These are phyloP conservation scores for Zaprionus nigranus DNA, from an alignment of 1,140 invertebrate genomes.

Conservation along the genomic window DNA sequence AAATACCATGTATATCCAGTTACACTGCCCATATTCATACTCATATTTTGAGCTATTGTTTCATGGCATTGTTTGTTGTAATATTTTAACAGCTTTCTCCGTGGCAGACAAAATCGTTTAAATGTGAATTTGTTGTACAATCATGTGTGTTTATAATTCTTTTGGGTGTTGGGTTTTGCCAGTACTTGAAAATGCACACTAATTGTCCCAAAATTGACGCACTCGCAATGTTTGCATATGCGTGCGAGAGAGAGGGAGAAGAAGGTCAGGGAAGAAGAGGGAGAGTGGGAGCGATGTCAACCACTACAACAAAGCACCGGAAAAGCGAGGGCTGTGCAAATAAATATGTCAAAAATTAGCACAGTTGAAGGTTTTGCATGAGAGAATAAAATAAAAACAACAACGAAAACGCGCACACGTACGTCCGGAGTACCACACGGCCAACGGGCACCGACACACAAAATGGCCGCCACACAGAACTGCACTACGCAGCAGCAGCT, in stretches of 20 bases:
- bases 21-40: neutral
- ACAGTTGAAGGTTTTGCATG: slow-evolving; percentile 53
- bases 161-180: slow-evolving; percentile 28
- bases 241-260: slow-evolving; percentile 13
- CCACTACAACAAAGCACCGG: slow-evolving; percentile 41
- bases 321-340: slow-evolving; percentile 32
- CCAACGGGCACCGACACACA: slow-evolving; percentile 1
- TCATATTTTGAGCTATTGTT: slow-evolving; percentile 23
- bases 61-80: slow-evolving; percentile 9
- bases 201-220: slow-evolving; percentile 61
- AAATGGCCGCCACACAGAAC: slow-evolving; percentile 41
- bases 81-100: slow-evolving; percentile 50
- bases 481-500: slow-evolving; percentile 12
- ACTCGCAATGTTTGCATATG: slow-evolving; percentile 16
- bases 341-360: slow-evolving; percentile 64
- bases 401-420: slow-evolving; percentile 12
- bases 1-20: neutral
- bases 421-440: neutral
- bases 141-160: slow-evolving; percentile 52
- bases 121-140: slow-evolving; percentile 41
- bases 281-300: neutral
- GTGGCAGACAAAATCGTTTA: slow-evolving; percentile 30
- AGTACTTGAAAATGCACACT: slow-evolving; percentile 48
- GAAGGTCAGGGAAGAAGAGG: neutral
- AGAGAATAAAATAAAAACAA: slow-evolving; percentile 20